Base-by-base conservation (phyloP, 2,797 vertebrate species). In the Pseudomugil gertrudae region DNA sequence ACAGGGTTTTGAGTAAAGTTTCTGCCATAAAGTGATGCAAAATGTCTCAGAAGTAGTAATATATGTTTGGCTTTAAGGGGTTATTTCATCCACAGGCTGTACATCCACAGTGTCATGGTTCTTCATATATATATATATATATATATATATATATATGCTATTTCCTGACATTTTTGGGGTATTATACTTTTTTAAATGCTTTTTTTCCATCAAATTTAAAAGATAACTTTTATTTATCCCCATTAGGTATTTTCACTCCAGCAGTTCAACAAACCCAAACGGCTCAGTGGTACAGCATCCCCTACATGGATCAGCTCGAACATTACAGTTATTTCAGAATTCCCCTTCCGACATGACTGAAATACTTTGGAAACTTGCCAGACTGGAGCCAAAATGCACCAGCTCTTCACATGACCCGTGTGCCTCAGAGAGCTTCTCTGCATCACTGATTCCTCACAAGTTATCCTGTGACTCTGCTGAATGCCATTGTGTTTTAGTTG, bases 341-440 rank as follows among this genome's bases (percentile, higher is more conserved):
- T 82, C 78, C 63, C 76, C 77, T 80, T 77, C 81, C 80, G 30
- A 84, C 81, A 87, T 84, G 73, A 84, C 82, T 88, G 88, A 86
- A 91, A 92, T 92, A 89, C 80, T 57, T 89, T 88, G 90, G 85
- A 73, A 70, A 14, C 0, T 3, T 61, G 87, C 90, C 86, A 70
- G 77, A 74, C 56, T 79, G 70, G 70, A 65, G 81, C 77, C 69
- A 58, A 66, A n/a, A 74, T 1, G 73, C 61, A 63, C 57, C 67
- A 45, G 59, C 59, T 85, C 86, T 87, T 90, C 85, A 81, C 88
- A 86, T 69, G 85, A 85, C 79, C 81, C 29, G 63, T 43, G 57
- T 15, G 66, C 56, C 57, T 69, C 60, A 50, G 67, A 76, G 51
- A 73, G 53, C 63, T 48, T 36, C 59, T 67, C n/a, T 56, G 63